Evolutionary conservation across 2,888 invertebrate genomes (phyloP).

Genomic region (Drepana falcataria): DNA sequence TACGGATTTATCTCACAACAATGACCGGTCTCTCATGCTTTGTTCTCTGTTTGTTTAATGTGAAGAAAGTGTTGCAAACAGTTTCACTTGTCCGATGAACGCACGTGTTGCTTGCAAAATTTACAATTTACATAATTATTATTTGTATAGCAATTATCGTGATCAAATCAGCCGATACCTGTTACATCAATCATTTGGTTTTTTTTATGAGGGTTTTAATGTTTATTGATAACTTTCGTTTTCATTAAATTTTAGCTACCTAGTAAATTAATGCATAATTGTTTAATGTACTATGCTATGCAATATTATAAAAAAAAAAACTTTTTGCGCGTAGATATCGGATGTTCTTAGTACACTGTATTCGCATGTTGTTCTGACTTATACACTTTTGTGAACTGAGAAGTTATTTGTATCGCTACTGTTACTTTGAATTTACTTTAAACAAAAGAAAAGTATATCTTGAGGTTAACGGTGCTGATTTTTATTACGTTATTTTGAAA

Average conservation of each 20-base stretch:
- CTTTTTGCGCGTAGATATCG: too few species aligned
- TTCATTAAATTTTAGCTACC: background rate
- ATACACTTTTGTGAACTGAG: too few species aligned
- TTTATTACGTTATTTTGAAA: constrained; percentile 16
- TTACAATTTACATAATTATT: constrained; percentile 3
- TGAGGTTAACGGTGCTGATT: too few species aligned
- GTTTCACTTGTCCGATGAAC: background rate
- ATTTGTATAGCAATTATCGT: background rate
- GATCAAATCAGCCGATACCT: background rate
- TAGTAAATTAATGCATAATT: background rate
- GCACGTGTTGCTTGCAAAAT: background rate
- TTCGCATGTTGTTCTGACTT: too few species aligned
- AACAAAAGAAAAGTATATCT: too few species aligned
- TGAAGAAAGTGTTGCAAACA: background rate
- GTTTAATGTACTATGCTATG: background rate
- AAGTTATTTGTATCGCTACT: too few species aligned
- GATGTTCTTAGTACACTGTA: too few species aligned
- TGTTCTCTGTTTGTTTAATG: constrained; percentile 7
- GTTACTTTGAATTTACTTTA: too few species aligned
- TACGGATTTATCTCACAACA: constrained; percentile 19
- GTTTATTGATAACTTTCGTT: background rate
- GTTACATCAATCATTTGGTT: background rate
- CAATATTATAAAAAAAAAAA: too few species aligned
- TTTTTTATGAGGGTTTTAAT: background rate
- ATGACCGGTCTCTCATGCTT: constrained; percentile 21